These are phyloP conservation scores for Steinernema scapterisci DNA, from an alignment of 2,888 invertebrate species.

Conservation along the genomic window DNA sequence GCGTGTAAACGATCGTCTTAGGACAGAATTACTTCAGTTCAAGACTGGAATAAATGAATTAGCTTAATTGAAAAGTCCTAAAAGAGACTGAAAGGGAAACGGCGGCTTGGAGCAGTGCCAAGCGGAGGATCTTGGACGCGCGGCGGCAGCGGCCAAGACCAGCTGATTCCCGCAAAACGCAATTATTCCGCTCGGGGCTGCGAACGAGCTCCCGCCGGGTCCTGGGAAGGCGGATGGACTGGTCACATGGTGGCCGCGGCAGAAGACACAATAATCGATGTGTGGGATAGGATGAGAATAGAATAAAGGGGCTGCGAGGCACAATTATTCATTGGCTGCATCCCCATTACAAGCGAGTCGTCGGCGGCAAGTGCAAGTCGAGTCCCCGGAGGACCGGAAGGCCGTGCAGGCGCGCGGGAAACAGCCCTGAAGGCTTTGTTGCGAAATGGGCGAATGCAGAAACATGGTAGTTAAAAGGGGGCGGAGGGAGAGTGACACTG, in stretches of 20 bases:
- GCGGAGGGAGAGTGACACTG: no score
- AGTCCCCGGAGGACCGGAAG: no score
- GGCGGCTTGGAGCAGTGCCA: neutral
- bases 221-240: neutral
- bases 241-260: conserved; percentile 5
- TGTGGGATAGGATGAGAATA: neutral
- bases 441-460: no score
- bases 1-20: no score
- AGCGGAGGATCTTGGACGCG: neutral
- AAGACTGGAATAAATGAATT: neutral
- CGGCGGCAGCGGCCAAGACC: neutral
- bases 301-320: neutral
- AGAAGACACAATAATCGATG: conserved; percentile 23
- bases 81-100: no score
- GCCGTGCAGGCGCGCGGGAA: no score
- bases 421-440: no score
- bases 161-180: conserved; percentile 20
- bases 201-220: neutral
- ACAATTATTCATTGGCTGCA: conserved; percentile 19
- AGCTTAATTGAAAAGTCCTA: neutral
- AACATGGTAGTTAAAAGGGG: no score
- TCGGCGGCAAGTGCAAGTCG: no score
- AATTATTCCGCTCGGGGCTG: conserved; percentile 14
- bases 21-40: no score
- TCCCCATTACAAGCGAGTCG: conserved; percentile 7